Percentiles rank a stretch among this genome's conserved stretches.
Evolutionary conservation across 2,113 vertebrate species (phyloP).

Genomic region (Pithys albifrons): DNA sequence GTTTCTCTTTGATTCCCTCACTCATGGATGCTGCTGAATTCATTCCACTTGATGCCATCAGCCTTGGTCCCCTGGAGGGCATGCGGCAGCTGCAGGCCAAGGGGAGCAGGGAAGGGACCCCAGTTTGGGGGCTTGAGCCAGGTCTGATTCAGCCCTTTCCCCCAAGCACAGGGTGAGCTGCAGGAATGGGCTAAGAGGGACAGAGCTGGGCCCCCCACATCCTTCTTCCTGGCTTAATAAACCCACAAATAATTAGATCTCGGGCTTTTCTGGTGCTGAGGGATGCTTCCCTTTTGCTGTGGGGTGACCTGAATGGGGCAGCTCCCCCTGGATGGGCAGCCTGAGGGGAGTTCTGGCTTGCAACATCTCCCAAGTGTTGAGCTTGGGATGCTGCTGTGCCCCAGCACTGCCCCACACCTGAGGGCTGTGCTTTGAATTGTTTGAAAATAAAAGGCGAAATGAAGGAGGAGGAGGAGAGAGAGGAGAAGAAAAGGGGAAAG

Average conservation of each 20-base stretch:
- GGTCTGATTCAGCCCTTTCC: neutral
- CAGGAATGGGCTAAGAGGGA: fast-evolving
- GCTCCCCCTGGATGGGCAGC: neutral
- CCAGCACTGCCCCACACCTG: neutral
- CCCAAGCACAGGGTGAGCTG: fast-evolving
- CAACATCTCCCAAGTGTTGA: neutral
- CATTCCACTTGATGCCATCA: neutral
- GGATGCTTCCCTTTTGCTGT: fast-evolving
- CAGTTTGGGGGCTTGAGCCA: fast-evolving
- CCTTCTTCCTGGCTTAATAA: neutral
- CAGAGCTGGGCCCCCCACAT: neutral
- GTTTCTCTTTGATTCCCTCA: neutral
- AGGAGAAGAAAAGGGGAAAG: neutral
- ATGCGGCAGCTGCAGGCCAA: neutral
- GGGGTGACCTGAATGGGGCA: fast-evolving
- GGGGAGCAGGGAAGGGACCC: neutral
- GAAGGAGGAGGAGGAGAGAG: neutral
- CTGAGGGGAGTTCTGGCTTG: neutral
- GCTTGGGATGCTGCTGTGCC: neutral
- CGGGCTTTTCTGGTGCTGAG: neutral
- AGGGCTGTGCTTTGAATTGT: neutral
- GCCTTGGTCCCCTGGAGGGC: neutral
- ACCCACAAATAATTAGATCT: neutral
- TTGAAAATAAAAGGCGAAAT: neutral
- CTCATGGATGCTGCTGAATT: fast-evolving